Base-by-base conservation (phyloP, 1,140 invertebrate genomes). In the Aphis gossypii region DNA sequence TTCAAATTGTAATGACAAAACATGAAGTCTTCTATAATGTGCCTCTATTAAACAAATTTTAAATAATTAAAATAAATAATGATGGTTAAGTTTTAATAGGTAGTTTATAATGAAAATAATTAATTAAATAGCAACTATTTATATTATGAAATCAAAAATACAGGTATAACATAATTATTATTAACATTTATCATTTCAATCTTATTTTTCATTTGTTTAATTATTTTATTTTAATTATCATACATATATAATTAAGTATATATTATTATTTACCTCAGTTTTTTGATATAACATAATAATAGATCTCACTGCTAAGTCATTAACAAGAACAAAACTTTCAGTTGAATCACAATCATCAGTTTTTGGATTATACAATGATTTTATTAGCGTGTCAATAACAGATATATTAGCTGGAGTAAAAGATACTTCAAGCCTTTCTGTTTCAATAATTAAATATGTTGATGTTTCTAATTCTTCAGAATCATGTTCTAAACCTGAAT, bases 391-490 rank as follows among this genome's bases (percentile, higher is more conserved):
- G 84, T 96, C 96, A 11, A 97, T 94, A 3, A 96, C 96, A 94
- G 96, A 95, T 41, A 97, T 95, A 8, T 96, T 96, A 21, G 96
- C 95, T 6, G 96, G 97, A 2, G 97, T 97, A n/a, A 98, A 92
- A 8, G 97, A 97, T 9, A 98, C 94, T 94, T 97, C 96, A 9
- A 98, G 95, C 56, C 96, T 95, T 90, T 97, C 97, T 4, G 97
- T 96, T 94, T 97, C 96, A 18, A 98, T 94, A 35, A 97, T 95
- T 18, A 98, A 94, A 94, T 98, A 97, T 0, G 96, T 96, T 38
- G 97, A 97, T 56, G 96, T 95, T 92, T 96, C 95, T 93, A 95
- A 95, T 0, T 95, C 94, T 54, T 95, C 94, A 14, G 95, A 95
- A 38, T 96, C 96, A 2, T 95, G 95, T 76, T 96, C 96, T 2